These are phyloP conservation scores for Microtus ochrogaster DNA, from an alignment of 2,113 vertebrate genomes.

Conservation along the genomic window DNA sequence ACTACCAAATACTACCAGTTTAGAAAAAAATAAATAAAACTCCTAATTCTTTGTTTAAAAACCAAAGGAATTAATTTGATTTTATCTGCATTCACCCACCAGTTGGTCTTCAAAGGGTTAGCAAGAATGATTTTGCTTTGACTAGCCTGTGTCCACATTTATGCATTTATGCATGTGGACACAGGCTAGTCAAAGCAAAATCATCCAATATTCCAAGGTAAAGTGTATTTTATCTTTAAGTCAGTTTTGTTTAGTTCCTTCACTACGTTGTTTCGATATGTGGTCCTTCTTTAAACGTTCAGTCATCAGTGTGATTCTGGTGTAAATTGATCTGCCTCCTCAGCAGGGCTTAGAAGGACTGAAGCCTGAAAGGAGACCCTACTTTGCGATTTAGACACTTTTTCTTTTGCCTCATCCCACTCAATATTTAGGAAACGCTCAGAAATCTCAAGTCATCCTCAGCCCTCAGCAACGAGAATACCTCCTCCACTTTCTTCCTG, in stretches of 20 bases:
- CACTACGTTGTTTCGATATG: constrained; percentile 84
- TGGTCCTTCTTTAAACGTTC: constrained; percentile 90
- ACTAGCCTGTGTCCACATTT: constrained; percentile 16
- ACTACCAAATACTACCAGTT: not conserved
- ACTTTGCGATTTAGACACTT: not conserved
- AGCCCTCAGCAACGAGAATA: not conserved
- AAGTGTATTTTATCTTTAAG: constrained; percentile 87
- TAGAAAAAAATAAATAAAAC: not conserved
- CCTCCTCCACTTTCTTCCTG: not conserved
- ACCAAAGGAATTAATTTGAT: constrained; percentile 17
- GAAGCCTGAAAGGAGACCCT: constrained; percentile 60
- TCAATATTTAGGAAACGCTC: constrained; percentile 1
- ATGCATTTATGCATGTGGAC: no score
- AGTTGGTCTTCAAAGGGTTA: constrained; percentile 68
- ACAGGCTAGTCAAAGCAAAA: no score
- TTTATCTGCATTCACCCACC: constrained; percentile 6
- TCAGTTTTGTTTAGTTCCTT: constrained; percentile 90
- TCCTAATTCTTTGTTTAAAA: constrained; percentile 31
- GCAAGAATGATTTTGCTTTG: constrained; percentile 63
- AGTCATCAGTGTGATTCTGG: constrained; percentile 84
- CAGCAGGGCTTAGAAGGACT: constrained; percentile 54
- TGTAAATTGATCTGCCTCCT: constrained; percentile 83
- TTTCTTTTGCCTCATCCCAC: not conserved
- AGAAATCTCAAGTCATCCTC: constrained; percentile 11
- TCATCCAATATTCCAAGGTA: constrained; percentile 77